Evolutionary conservation across 2,888 invertebrate genomes (phyloP).

Genomic region (Rhamnusium bicolor): DNA sequence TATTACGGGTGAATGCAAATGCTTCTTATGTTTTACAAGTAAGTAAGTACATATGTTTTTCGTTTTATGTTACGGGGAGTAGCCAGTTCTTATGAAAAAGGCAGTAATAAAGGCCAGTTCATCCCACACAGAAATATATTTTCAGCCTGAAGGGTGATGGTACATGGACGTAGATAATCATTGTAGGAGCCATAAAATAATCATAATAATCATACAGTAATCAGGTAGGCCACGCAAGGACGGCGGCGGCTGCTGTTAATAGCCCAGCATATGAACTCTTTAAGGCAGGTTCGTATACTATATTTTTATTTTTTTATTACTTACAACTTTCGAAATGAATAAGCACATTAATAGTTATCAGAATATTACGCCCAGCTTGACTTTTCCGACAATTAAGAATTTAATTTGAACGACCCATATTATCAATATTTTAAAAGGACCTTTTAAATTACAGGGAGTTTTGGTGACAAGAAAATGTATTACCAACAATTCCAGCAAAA

Average conservation of each 20-base stretch:
- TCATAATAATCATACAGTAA: conserved; percentile 59
- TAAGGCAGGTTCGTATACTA: background rate
- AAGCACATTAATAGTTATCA: too few relatives aligned
- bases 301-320: conserved; percentile 10
- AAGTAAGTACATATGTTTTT: background rate
- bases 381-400: too few relatives aligned
- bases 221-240: conserved; percentile 53
- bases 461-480: too few relatives aligned
- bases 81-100: conserved; percentile 21
- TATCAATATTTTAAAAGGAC: too few relatives aligned
- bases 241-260: conserved; percentile 49
- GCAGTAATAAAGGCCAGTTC: conserved; percentile 5
- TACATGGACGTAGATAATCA: conserved; percentile 50
- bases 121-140: conserved; percentile 18
- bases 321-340: too few relatives aligned
- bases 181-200: conserved; percentile 58
- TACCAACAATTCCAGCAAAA: too few relatives aligned
- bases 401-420: too few relatives aligned
- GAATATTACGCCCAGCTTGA: too few relatives aligned
- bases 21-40: background rate
- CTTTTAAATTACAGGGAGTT: too few relatives aligned
- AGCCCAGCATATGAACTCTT: background rate
- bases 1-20: background rate
- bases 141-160: conserved; percentile 31
- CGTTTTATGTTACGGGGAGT: conserved; percentile 6